Conservation (phyloP, 2,113 vertebrate genomes). For the Rousettus leschenaultii region DNA sequence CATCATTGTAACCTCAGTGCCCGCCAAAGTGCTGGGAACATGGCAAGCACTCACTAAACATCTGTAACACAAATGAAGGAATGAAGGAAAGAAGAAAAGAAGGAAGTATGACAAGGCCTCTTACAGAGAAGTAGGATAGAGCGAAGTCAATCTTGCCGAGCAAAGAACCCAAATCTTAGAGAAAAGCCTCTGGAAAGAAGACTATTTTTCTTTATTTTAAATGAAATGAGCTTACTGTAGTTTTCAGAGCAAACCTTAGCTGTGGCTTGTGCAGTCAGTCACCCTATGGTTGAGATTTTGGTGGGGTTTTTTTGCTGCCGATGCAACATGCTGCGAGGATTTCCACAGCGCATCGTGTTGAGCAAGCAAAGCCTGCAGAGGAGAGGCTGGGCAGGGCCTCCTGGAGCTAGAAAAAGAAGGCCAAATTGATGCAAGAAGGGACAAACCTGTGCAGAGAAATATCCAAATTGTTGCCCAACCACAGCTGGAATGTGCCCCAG, state of each 20-base stretch:
- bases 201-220: neutral
- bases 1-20: too few relatives aligned
- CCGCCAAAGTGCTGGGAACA: neutral
- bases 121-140: neutral
- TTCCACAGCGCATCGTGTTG: neutral
- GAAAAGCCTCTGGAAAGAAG: neutral
- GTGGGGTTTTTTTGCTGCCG: neutral
- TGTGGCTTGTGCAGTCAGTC: neutral
- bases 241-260: neutral
- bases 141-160: neutral
- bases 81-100: neutral
- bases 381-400: neutral
- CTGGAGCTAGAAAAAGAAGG: neutral
- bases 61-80: neutral
- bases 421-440: neutral
- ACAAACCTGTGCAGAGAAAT: neutral
- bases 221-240: neutral
- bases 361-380: neutral
- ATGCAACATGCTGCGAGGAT: conserved; percentile 25
- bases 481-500: conserved; percentile 14
- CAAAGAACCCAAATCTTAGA: neutral
- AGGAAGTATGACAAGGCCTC: neutral
- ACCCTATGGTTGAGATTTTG: neutral
- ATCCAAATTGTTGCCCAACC: neutral
- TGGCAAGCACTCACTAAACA: neutral